Conservation (phyloP, 1,140 invertebrate genomes). For the Pseudomyrmex cubaensis region DNA sequence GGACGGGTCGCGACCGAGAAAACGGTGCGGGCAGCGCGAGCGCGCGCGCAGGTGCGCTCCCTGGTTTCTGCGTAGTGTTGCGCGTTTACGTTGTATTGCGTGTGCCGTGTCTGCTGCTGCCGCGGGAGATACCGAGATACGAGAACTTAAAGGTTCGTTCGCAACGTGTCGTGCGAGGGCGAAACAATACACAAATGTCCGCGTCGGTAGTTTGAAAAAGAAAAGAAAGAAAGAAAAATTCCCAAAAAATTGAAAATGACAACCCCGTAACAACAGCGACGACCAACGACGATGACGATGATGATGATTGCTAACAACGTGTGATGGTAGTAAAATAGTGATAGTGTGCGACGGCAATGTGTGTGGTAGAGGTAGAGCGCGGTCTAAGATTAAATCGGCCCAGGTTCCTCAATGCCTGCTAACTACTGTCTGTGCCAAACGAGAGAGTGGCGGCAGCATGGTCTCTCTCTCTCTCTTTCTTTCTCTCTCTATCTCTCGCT, state of each 20-base stretch:
- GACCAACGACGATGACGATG: neutral
- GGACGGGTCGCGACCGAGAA: slow-evolving; percentile 72
- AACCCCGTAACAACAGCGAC: slow-evolving; percentile 52
- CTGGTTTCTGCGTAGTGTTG: slow-evolving; percentile 42
- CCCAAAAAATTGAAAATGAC: too few species aligned
- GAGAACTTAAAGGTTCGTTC: slow-evolving; percentile 44
- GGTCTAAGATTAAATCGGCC: slow-evolving; percentile 72
- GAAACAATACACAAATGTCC: slow-evolving; percentile 12
- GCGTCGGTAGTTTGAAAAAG: too few species aligned
- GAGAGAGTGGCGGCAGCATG: slow-evolving; percentile 49
- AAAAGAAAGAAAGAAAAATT: too few species aligned
- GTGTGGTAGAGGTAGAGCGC: slow-evolving; percentile 37
- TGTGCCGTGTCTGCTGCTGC: slow-evolving; percentile 19
- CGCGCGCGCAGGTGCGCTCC: slow-evolving; percentile 70
- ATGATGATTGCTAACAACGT: neutral
- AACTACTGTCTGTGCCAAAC: slow-evolving; percentile 58
- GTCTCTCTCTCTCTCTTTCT: too few species aligned
- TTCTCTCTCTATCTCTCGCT: too few species aligned
- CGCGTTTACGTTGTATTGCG: slow-evolving; percentile 43
- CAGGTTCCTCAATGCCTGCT: slow-evolving; percentile 56
- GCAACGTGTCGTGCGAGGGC: slow-evolving; percentile 11
- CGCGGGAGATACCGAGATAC: slow-evolving; percentile 22
- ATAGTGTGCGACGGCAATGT: slow-evolving; percentile 27
- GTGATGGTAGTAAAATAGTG: slow-evolving; percentile 40
- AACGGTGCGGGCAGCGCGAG: slow-evolving; percentile 67